Base-by-base conservation (phyloP, 2,797 vertebrate genomes). In the Babyrousa celebensis region DNA sequence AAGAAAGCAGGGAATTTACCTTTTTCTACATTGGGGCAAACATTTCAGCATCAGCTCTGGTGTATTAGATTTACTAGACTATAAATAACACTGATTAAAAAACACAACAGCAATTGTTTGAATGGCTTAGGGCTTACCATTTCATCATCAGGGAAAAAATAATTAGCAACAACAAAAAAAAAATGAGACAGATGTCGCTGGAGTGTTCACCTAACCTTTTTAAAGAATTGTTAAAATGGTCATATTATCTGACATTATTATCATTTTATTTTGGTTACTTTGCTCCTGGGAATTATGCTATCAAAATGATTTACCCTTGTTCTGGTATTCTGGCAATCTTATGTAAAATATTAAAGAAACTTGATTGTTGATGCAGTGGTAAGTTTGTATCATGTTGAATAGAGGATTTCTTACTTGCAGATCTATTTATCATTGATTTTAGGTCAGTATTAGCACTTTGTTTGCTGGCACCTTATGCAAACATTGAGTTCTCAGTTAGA, bases 41-140 rank as follows among this genome's bases (percentile, higher is more conserved):
- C 12, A 52, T 91, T 95, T 95, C 68, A 94, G 65, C 54, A 27
- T 48, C 56, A 63, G 56, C 67, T 96, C 68, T 85, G 67, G 52
- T 14, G 12, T 93, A 65, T 96, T 83, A 83, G 54, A 92, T 91
- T 89, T 96, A 77, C 85, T 89, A 27, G 20, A 17, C 52, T 95
- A 94, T 96, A 93, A 87, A 94, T 94, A 97, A 89, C 62, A 91
- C 67, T 60, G 91, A 86, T 95, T 84, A 90, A 80, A 95, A 97
- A 96, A 80, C 17, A 93, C 85, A 89, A 65, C 60, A 85, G 63
- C 79, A 68, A 91, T 91, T 29, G 80, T 85, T 91, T 82, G 4
- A 85, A 25, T 15, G 29, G 68, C 60, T 96, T 74, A 90, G 58
- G 58, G 32, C 17, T 95, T 95, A 75, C 15, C 54, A 56, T 87